phyloP scores from a whole-genome alignment of 2,888 invertebrate genomes.

The Microplitis deprimator region DNA sequence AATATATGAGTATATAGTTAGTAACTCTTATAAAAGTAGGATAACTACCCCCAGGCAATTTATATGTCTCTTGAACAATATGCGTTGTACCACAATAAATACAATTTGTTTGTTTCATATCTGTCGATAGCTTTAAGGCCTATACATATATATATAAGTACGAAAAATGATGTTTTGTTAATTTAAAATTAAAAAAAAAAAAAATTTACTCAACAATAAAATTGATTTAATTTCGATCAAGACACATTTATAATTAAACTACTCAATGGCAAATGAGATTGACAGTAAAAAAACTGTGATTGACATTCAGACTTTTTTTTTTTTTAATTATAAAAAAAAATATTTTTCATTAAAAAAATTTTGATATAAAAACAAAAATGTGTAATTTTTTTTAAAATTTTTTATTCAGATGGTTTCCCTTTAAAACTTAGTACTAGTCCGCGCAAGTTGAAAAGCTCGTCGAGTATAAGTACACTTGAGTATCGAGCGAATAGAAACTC shows the following conservation, averaged over 20 bases:
- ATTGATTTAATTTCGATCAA: no score
- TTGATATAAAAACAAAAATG: no score
- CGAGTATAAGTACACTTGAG: conserved; percentile 67
- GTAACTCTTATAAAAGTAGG: conserved; percentile 58
- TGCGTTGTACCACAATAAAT: conserved; percentile 42
- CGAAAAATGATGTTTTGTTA: no score
- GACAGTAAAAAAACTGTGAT: no score
- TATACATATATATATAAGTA: background rate
- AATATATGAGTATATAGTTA: conserved; percentile 34
- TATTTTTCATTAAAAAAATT: no score
- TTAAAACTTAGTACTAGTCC: conserved; percentile 6
- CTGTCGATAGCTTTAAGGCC: conserved; percentile 26
- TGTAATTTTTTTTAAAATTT: background rate
- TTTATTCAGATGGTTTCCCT: conserved; percentile 10
- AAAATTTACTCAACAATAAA: no score
- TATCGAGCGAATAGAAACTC: conserved; percentile 64
- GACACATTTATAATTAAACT: no score
- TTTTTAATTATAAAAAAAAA: no score
- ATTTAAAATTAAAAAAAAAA: no score
- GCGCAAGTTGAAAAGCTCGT: conserved; percentile 65
- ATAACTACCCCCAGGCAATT: conserved; percentile 58
- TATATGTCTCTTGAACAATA: conserved; percentile 36
- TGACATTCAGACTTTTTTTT: no score
- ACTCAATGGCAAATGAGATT: no score
- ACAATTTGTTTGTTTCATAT: conserved; percentile 40